phyloP scores from a whole-genome alignment of 2,113 vertebrate species.

The Centropus bengalensis region DNA sequence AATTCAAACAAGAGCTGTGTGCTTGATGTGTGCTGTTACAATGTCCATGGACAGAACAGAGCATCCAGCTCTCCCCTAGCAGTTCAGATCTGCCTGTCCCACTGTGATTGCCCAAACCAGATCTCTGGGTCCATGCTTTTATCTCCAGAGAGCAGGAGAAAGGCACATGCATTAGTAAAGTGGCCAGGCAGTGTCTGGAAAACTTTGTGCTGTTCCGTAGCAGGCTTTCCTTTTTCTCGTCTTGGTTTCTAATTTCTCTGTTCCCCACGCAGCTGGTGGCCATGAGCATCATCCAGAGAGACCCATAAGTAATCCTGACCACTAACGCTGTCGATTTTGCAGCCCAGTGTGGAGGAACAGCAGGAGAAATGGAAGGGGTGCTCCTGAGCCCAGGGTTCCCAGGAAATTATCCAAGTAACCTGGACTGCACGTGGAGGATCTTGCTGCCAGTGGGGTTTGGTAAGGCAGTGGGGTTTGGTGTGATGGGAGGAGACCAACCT shows the following conservation, averaged over 20 bases:
- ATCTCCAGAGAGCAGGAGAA: background rate
- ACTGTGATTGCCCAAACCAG: background rate
- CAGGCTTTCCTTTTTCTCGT: background rate
- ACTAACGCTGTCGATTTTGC: background rate
- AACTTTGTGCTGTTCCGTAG: background rate
- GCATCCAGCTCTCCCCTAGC: background rate
- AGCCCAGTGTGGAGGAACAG: constrained; percentile 94
- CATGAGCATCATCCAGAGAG: accelerated
- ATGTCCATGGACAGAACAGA: background rate
- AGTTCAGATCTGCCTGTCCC: background rate
- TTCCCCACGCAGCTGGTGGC: background rate
- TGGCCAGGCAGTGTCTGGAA: background rate
- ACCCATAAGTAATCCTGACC: background rate
- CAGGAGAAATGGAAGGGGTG: constrained; percentile 93
- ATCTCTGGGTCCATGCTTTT: background rate
- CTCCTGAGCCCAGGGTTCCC: constrained; percentile 98
- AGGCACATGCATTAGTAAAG: background rate
- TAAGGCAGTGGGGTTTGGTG: constrained; percentile 64
- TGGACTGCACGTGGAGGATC: constrained; percentile 97
- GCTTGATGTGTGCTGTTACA: accelerated
- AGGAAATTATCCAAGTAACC: constrained; percentile 97
- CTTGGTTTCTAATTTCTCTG: background rate
- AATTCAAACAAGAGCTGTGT: background rate
- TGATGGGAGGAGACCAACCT: background rate
- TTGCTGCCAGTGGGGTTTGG: constrained; percentile 93